Percentiles rank a stretch among this genome's conserved stretches.
phyloP scores from a whole-genome alignment of 2,113 vertebrate genomes.

The Rhynchomys soricoides region DNA sequence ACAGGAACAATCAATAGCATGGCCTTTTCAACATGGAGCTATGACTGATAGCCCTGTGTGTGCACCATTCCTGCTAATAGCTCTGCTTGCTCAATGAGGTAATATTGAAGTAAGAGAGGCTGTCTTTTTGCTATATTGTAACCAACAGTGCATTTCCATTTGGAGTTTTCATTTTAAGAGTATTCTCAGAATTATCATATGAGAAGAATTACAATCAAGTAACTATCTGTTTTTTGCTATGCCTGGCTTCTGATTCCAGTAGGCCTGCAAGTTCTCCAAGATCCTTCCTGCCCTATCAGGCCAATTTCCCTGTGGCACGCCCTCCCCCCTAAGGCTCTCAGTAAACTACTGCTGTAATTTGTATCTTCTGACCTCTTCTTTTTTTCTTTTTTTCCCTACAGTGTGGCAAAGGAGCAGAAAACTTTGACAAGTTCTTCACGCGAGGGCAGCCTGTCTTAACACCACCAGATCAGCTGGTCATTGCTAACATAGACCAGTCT shows the following conservation, averaged over 20 bases:
- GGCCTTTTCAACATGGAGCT: neutral
- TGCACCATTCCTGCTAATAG: neutral
- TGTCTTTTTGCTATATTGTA: neutral
- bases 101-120: neutral
- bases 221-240: neutral
- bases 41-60: rapidly evolving
- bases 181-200: too few species aligned
- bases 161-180: neutral
- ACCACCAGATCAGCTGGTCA: constrained; percentile 97
- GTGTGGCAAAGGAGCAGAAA: constrained; percentile 98
- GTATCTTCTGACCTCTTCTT: neutral
- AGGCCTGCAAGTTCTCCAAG: neutral
- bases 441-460: constrained; percentile 97
- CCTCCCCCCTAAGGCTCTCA: neutral
- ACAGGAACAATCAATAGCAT: neutral
- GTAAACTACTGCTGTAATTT: rapidly evolving
- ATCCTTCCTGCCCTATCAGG: neutral
- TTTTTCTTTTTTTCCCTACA: constrained; percentile 79
- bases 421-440: constrained; percentile 99
- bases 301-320: rapidly evolving
- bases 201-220: rapidly evolving
- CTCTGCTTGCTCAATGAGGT: neutral
- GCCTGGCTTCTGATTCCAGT: constrained; percentile 45
- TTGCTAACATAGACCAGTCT: constrained; percentile 98
- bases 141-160: neutral